Evolutionary conservation across 2,888 invertebrate genomes (phyloP), one percentile per base, ranked within the genome.

Genomic region (Pantelozetes paolii): DNA sequence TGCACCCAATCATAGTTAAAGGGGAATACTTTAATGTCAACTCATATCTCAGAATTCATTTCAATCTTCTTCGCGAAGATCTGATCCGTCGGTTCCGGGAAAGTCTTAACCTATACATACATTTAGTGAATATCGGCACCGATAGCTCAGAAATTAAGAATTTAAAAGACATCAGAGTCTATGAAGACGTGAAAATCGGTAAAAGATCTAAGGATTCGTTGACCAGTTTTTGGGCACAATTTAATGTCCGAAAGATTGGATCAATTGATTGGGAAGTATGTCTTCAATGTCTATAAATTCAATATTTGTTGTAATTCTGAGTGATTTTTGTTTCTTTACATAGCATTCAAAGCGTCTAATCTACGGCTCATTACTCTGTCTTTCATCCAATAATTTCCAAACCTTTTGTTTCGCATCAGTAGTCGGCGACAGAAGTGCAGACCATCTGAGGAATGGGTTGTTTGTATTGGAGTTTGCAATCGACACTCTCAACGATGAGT

Each of bases 1-100:
- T n/a, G n/a, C n/a, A n/a, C n/a, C n/a, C n/a, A n/a, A n/a, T n/a
- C n/a, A n/a, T n/a, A n/a, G n/a, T n/a, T n/a, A n/a, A n/a, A n/a
- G n/a, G n/a, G n/a, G n/a, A n/a, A n/a, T n/a, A n/a, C n/a, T n/a
- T n/a, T n/a, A 84, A 84, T 79, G 84, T 88, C 0, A 85, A 88
- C 64, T 87, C 91, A 79, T 94, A 94, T 80, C 83, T 94, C 30
- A 89, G 90, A 78, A 84, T 88, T n/a, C 92, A 92, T 78, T 91
- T 90, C 80, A 85, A 89, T 48, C 83, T 92, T 45, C 81, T 93
- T 71, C 83, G 90, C 45, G 91, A 93, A 83, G 93, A 94, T 82
- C 91, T 90, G 80, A 85, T 90, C 42, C 84, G 85, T 23, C 90
- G 92, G 0, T 81, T 94, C 30, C 83, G 90, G 45, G 85, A 88